Evolutionary conservation across 2,888 invertebrate genomes (phyloP).

Genomic region (Blomia tropicalis): DNA sequence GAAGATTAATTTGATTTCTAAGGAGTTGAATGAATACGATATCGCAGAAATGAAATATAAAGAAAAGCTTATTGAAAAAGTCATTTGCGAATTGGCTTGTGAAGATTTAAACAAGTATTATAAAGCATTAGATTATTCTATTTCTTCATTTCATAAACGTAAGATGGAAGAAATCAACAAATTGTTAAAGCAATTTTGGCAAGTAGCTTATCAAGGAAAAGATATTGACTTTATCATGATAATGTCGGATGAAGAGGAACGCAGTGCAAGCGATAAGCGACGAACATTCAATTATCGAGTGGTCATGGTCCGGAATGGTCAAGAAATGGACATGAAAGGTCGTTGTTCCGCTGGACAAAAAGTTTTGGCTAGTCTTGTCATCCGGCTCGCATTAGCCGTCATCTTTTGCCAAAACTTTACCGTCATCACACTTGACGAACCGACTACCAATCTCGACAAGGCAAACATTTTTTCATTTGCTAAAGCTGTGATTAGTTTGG

Average conservation of each 20-base stretch:
- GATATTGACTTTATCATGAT: constrained; percentile 81
- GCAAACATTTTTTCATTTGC: constrained; percentile 71
- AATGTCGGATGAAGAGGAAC: constrained; percentile 37
- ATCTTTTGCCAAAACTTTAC: constrained; percentile 91
- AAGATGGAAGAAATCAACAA: constrained; percentile 86
- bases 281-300: constrained; percentile 62
- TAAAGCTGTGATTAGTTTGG: constrained; percentile 39
- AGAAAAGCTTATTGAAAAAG: constrained; percentile 47
- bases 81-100: constrained; percentile 32
- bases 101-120: constrained; percentile 63
- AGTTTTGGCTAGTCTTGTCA: constrained; percentile 84
- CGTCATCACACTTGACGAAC: constrained; percentile 88
- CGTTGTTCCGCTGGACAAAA: constrained; percentile 96
- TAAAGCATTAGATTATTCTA: constrained; percentile 63
- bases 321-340: constrained; percentile 88
- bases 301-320: constrained; percentile 69
- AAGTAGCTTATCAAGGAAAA: constrained; percentile 61
- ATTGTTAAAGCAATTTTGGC: constrained; percentile 44
- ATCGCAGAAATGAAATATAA: constrained; percentile 53
- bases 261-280: constrained; percentile 38
- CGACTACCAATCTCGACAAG: constrained; percentile 90
- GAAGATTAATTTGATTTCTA: constrained; percentile 47
- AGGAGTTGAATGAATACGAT: constrained; percentile 39
- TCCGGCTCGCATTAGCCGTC: constrained; percentile 88
- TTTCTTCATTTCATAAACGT: constrained; percentile 74